Evolutionary conservation across 2,888 invertebrate species (phyloP), one percentile per base, ranked within the genome.

Genomic region (Erebia epiphron): DNA sequence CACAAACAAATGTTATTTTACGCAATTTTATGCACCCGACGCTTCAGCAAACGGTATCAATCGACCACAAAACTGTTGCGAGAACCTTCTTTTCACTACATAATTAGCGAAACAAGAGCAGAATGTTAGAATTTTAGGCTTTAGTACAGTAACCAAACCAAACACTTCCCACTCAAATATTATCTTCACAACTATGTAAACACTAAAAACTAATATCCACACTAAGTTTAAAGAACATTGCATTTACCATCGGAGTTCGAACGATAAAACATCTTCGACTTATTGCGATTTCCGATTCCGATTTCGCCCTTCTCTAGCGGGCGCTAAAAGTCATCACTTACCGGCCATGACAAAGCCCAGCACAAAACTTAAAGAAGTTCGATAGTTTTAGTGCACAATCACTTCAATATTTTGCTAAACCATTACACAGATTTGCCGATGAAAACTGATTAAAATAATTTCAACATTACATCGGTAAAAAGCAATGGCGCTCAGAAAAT

Each of bases 341-440:
- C 96, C 96, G 96, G 96, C 96, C 96, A 96, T 96, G 95, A 95
- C 96, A 96, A 94, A 95, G 90, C 92, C 93, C 92, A 92, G 93
- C 93, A 92, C 92, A 90, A 91, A 91, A 92, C 91, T 92, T 87
- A 89, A 89, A 86, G 88, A 90, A 92, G 90, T 92, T 91, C 86
- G 78, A 92, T 88, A 92, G 90, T 93, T 89, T 90, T 87, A 89
- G 80, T 85, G 87, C 93, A 93, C 93, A 92, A 90, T 89, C 92
- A 92, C 92, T 88, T 85, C 79, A 89, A 83, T 86, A 88, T 89
- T 90, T 89, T 86, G 84, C 86, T 93, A 94, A 92, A 93, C 93
- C 93, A 93, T 92, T 90, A 92, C 93, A 94, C 89, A 91, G 86
- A 91, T 90, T 91, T 91, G 87, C 88, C 87, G 93, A 94, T 94